Base-by-base conservation (phyloP, 2,888 invertebrate species). In the Neoaliturus tenellus region DNA sequence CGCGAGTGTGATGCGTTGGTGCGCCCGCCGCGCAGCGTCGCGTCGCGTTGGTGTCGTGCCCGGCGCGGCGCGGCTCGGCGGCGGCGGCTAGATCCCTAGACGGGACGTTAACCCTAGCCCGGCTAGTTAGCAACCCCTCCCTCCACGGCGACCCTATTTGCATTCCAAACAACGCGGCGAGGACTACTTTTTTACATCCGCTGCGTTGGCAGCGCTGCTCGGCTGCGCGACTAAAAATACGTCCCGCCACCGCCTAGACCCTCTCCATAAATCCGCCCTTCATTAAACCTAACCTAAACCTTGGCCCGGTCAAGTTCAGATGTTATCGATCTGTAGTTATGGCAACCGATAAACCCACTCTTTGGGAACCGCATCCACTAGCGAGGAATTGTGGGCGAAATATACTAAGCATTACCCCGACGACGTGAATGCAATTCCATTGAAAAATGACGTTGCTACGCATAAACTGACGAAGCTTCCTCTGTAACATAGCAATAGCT, bases 51-150 rank as follows among this genome's bases (percentile, higher is more conserved):
- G 8, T 31, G 28, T 12, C 12, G 39, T 8, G 39, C 39, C 39
- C 6, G 39, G 6, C 6, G 39, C 39, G 69, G 33, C 8, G 5
- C 8, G 10, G 14, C 25, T 48, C 44, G 75, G 1, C 28, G 41
- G 8, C 41, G 41, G 1, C 4, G 39, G 73, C 35, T 35, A 31
- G 35, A 78, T 78, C 55, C 78, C 78, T 28, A 78, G 78, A 78
- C 73, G 73, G 82, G 82, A 82, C 82, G 58, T 82, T 82, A 71
- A 82, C 82, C 82, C 81, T 55, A 55, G 73, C 51, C 23, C 35
- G 69, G 82, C 33, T 55, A 71, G 82, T 82, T 82, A 82, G 82
- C 82, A 71, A 82, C 71, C 82, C 33, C 55, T 35, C 28, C 51
- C 73, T 1, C 55, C 0, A 12, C 17, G 28, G 20, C 78, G 51